A percentile compares a stretch with the other conserved stretches of the same genome.
Conservation (phyloP, 2,888 invertebrate species). For the Nomada fabriciana region DNA sequence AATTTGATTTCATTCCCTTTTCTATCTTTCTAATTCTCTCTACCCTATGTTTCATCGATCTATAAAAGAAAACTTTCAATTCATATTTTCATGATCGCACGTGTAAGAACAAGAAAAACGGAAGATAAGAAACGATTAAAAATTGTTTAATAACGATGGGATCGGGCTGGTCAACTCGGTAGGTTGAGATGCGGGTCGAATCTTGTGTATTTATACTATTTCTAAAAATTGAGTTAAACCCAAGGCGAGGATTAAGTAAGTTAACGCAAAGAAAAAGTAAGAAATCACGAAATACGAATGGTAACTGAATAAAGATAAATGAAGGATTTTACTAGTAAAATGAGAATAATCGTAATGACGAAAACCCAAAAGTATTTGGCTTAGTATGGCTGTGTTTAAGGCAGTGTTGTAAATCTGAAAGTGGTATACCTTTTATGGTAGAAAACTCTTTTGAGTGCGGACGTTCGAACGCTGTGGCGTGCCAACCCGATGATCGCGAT, state of each 20-base stretch:
- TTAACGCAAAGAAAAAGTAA: slow-evolving; percentile 11
- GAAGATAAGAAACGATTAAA: not conserved
- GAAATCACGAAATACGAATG: slow-evolving; percentile 40
- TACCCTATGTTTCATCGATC: not conserved
- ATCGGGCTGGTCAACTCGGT: slow-evolving; percentile 7
- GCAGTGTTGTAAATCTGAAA: slow-evolving; percentile 81
- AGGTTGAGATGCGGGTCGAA: slow-evolving; percentile 19
- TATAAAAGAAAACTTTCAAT: not conserved
- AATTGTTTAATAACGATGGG: not conserved
- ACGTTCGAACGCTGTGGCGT: slow-evolving; percentile 73
- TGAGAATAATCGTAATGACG: slow-evolving; percentile 73
- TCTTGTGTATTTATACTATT: slow-evolving; percentile 40
- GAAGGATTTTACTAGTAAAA: slow-evolving; percentile 67
- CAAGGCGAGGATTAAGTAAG: slow-evolving; percentile 6
- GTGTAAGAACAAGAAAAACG: not conserved
- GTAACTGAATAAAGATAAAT: slow-evolving; percentile 66
- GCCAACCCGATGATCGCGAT: slow-evolving; percentile 61
- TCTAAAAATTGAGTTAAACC: slow-evolving; percentile 22
- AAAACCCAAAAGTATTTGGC: slow-evolving; percentile 87
- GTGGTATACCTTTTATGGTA: slow-evolving; percentile 75
- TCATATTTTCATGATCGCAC: not conserved
- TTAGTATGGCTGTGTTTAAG: slow-evolving; percentile 87
- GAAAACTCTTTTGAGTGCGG: slow-evolving; percentile 69
- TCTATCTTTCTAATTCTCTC: not conserved
- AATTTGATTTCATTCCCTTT: not conserved